Evolutionary conservation across 2,888 invertebrate genomes (phyloP).

Genomic region (Tuta absoluta): DNA sequence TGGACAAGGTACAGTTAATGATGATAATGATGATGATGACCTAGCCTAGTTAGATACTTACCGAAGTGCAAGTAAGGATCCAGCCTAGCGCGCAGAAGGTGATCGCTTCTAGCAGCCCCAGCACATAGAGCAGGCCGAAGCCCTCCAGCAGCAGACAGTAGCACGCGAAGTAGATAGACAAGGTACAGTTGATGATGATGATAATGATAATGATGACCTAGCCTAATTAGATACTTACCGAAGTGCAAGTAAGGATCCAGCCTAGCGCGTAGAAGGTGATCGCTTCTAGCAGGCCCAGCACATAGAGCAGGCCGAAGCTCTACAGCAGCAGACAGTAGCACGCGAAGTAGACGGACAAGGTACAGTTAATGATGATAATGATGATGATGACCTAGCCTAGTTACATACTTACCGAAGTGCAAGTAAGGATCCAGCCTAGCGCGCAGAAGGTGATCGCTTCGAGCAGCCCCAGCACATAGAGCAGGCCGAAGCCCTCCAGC

Average conservation of each 20-base stretch:
- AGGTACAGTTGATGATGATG: slow-evolving; percentile 54
- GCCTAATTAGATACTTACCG: no score
- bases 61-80: slow-evolving; percentile 87
- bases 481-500: slow-evolving; percentile 90
- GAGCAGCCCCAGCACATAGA: slow-evolving; percentile 91
- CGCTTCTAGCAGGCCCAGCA: no score
- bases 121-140: slow-evolving; percentile 90
- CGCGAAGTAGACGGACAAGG: no score
- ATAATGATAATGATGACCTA: no score
- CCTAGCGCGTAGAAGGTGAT: no score
- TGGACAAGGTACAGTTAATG: no score
- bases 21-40: no score
- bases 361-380: no score
- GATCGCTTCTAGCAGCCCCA: slow-evolving; percentile 90
- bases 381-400: no score
- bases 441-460: slow-evolving; percentile 93
- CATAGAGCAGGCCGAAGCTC: no score
- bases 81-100: slow-evolving; percentile 93
- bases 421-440: slow-evolving; percentile 92
- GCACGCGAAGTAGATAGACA: slow-evolving; percentile 93
- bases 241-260: no score
- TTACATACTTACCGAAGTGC: slow-evolving; percentile 58
- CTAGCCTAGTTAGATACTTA: background rate
- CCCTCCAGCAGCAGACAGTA: slow-evolving; percentile 92
- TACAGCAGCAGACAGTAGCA: no score